A percentile compares a stretch with the other conserved stretches of the same genome.
phyloP scores from a whole-genome alignment of 1,140 invertebrate species.

The Drosophila kikkawai region DNA sequence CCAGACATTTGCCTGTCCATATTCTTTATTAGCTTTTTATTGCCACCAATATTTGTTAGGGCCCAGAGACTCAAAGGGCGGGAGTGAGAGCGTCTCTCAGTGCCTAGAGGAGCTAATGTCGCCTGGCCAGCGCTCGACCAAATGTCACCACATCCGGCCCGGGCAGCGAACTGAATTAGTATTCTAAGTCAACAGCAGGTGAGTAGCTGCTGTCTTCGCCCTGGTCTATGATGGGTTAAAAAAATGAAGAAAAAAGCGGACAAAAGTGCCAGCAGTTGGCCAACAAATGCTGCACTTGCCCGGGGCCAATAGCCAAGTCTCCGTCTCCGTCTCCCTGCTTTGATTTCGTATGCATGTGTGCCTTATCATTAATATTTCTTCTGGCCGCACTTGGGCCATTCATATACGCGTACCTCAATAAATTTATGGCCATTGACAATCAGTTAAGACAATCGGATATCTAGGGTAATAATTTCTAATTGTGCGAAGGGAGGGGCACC shows the following conservation, averaged over 20 bases:
- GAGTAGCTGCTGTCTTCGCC: constrained; percentile 48
- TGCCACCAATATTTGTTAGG: constrained; percentile 78
- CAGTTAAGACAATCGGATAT: constrained; percentile 82
- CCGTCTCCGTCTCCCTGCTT: constrained; percentile 45
- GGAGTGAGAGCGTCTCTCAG: constrained; percentile 2
- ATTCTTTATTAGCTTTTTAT: constrained; percentile 83
- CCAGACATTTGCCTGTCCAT: constrained; percentile 52
- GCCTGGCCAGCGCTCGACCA: constrained; percentile 52
- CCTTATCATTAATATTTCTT: constrained; percentile 77
- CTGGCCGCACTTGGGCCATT: constrained; percentile 41
- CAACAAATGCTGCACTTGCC: constrained; percentile 58
- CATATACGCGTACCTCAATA: constrained; percentile 38
- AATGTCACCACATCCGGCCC: constrained; percentile 80
- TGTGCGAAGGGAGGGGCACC: constrained; percentile 41
- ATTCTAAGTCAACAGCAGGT: constrained; percentile 74
- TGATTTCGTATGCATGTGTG: constrained; percentile 73
- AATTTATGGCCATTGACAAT: constrained; percentile 80
- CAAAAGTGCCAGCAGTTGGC: constrained; percentile 70
- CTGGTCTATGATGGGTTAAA: constrained; percentile 38
- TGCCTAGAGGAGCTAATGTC: constrained; percentile 15
- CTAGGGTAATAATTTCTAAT: constrained; percentile 83
- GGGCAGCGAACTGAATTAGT: constrained; percentile 68
- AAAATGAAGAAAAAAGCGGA: constrained; percentile 1
- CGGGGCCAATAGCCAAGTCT: constrained; percentile 21
- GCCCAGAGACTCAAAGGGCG: constrained; percentile 24